A percentile compares a stretch with the other conserved stretches of the same genome.
Evolutionary conservation across 53 echinoderm and acorn worm genomes (phyloP).

Genomic region (Antedon mediterranea): DNA sequence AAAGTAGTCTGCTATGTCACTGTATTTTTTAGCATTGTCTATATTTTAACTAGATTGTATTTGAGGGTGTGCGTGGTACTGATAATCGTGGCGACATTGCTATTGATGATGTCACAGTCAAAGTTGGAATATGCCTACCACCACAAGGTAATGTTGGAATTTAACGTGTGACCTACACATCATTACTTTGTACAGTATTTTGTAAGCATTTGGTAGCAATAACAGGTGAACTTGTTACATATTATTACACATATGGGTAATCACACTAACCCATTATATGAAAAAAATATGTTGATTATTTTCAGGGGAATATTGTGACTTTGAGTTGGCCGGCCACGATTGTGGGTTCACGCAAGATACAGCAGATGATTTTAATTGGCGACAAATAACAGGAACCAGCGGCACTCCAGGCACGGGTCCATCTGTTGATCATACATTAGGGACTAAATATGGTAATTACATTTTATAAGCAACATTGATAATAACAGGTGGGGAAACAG

Average conservation of each 20-base stretch:
- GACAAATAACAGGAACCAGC: conserved; percentile 20
- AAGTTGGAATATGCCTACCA: not conserved
- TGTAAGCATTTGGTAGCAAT: too few species aligned
- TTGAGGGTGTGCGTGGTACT: conserved; percentile 4
- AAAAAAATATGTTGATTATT: not conserved
- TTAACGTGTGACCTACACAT: too few species aligned
- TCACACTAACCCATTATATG: too few species aligned
- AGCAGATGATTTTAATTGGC: conserved; percentile 70
- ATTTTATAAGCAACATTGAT: too few species aligned
- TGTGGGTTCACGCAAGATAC: conserved; percentile 62
- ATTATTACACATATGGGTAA: too few species aligned
- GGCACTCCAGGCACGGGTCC: conserved; percentile 42
- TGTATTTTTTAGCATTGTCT: too few species aligned
- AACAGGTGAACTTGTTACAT: too few species aligned
- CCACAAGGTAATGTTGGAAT: not conserved
- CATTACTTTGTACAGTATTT: too few species aligned
- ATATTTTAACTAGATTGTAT: too few species aligned
- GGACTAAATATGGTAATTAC: conserved; percentile 37
- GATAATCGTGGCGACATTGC: conserved; percentile 3
- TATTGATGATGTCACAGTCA: not conserved
- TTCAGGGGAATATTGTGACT: conserved; percentile 42
- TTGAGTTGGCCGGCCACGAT: conserved; percentile 37
- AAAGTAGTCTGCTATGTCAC: too few species aligned
- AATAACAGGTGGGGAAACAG: too few species aligned
- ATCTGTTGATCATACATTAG: conserved; percentile 47